These are phyloP conservation scores for Microplitis manilae DNA, from an alignment of 2,888 invertebrate genomes.

Conservation along the genomic window DNA sequence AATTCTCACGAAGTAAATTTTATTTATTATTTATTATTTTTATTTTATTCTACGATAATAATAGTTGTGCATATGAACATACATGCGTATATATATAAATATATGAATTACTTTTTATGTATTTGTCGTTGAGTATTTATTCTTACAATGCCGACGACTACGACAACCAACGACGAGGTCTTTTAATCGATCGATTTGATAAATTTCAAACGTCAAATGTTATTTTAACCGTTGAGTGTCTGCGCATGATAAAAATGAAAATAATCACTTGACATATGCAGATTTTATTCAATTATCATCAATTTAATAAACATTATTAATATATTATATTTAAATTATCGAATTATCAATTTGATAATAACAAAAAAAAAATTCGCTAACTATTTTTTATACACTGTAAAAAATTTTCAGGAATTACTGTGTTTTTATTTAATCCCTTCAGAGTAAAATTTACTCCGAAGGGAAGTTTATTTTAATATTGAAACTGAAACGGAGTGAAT, in stretches of 20 bases:
- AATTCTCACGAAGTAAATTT: background rate
- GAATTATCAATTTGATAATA: too few relatives aligned
- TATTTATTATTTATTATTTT: background rate
- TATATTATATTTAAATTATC: constrained; percentile 4
- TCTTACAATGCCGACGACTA: constrained; percentile 27
- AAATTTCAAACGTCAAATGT: constrained; percentile 53
- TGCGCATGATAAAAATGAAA: constrained; percentile 18
- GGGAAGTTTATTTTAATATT: too few relatives aligned
- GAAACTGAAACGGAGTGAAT: too few relatives aligned
- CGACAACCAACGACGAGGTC: constrained; percentile 20
- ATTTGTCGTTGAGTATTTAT: constrained; percentile 19
- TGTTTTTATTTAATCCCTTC: too few relatives aligned
- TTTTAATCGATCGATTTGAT: constrained; percentile 48
- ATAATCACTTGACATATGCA: constrained; percentile 22
- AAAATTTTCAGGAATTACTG: too few relatives aligned
- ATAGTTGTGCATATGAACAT: background rate
- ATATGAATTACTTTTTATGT: background rate
- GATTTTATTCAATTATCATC: constrained; percentile 10
- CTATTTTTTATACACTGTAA: too few relatives aligned
- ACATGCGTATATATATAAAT: background rate
- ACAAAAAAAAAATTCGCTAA: too few relatives aligned
- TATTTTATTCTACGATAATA: background rate
- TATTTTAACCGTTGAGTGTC: constrained; percentile 49
- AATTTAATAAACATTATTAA: background rate
- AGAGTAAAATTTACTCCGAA: too few relatives aligned